Base-by-base conservation (phyloP, 2,797 vertebrate species). In the Pachyuromys duprasi region DNA sequence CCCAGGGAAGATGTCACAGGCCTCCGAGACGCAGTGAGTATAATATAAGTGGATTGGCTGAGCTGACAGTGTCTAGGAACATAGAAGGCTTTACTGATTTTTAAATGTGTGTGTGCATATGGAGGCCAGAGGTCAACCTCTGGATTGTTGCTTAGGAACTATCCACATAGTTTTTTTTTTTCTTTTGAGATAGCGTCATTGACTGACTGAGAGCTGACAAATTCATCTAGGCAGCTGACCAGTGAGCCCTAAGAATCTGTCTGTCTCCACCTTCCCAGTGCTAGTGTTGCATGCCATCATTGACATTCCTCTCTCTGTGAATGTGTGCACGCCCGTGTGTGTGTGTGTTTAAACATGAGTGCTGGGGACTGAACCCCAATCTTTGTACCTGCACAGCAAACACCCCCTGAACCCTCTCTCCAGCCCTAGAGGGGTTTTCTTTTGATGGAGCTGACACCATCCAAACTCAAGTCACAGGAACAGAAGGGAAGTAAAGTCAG, bases 401-500 rank as follows among this genome's bases (percentile, higher is more conserved):
- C 60, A 39, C n/a, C 14, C 33, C 24, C 11, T 36, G 53, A 57
- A 13, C 8, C 53, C 53, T 80, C 33, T 60, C 55, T 36, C 79
- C 12, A 24, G 36, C 24, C 24, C 4, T 14, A 39, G 28, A 39
- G 2, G 42, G 5, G 14, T 72, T 65, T 76, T 53, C 39, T 60
- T 67, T 78, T 15, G 4, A 72, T 60, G 55, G 7, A 36, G 42
- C 18, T 6, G 36, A 49, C 12, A 83, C 28, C 60, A 36, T 57
- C 63, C n/a, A 39, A 20, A 20, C 5, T 15, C 5, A 49, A 74
- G 13, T 81, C 45, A 17, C 3, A 8, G 20, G 33, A 60, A n/a
- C 82, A 89, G 80, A 84, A 78, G 79, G 36, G 67, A 79, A 45
- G 79, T 14, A 70, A 86, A 83, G 57, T 70, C 62, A 70, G 45